Evolutionary conservation across 2,888 invertebrate genomes (phyloP).

Genomic region (Nebria salina): DNA sequence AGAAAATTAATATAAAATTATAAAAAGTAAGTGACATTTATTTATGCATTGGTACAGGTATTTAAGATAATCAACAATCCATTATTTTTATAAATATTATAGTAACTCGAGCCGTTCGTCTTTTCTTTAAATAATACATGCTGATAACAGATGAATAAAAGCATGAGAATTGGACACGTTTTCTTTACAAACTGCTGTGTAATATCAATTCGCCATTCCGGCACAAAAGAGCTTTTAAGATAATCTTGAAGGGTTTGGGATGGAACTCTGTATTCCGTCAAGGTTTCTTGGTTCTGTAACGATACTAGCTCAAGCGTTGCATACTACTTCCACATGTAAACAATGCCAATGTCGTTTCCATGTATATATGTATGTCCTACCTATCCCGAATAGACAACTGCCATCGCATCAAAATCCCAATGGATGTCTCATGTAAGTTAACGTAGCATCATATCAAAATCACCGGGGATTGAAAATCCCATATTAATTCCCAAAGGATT

Average conservation of each 20-base stretch:
- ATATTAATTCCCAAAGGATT: background rate
- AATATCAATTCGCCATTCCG: constrained; percentile 44
- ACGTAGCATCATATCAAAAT: background rate
- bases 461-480: background rate
- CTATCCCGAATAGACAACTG: background rate
- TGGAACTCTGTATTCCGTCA: constrained; percentile 39
- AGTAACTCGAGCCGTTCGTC: background rate
- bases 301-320: constrained; percentile 39
- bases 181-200: constrained; percentile 31
- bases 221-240: constrained; percentile 45
- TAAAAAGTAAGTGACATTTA: too few species aligned
- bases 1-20: too few species aligned
- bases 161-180: constrained; percentile 30
- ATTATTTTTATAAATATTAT: background rate
- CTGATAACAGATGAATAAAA: constrained; percentile 2
- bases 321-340: constrained; percentile 36
- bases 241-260: constrained; percentile 26
- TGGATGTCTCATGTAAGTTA: background rate
- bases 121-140: background rate
- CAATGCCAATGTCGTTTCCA: constrained; percentile 38
- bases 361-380: background rate
- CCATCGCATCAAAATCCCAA: background rate
- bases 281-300: constrained; percentile 36
- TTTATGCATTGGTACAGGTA: too few species aligned
- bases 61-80: background rate